Conservation (phyloP, 92 coral and sea anemone genomes). For the Pocillopora meandrina region DNA sequence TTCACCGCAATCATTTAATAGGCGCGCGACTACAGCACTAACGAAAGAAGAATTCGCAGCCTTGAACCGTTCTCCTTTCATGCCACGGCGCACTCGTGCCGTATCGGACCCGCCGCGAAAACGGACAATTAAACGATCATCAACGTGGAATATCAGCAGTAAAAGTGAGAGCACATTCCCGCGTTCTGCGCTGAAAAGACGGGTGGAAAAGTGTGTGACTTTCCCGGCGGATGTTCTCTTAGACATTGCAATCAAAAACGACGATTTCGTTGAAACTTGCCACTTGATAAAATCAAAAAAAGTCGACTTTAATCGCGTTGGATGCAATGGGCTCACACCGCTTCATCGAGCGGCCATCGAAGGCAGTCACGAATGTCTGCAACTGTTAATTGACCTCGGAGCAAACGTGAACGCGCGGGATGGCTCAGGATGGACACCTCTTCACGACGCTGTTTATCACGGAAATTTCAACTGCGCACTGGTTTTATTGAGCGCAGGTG, state of each 20-base stretch:
- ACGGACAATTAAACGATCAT: slow-evolving; percentile 15
- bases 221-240: slow-evolving; percentile 70
- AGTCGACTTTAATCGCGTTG: slow-evolving; percentile 77
- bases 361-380: slow-evolving; percentile 89
- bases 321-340: slow-evolving; percentile 78
- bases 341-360: slow-evolving; percentile 90
- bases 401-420: slow-evolving; percentile 74
- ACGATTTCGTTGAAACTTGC: slow-evolving; percentile 86
- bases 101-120: slow-evolving; percentile 26
- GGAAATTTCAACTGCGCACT: slow-evolving; percentile 78
- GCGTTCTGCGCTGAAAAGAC: slow-evolving; percentile 8
- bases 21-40: slow-evolving; percentile 65
- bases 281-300: slow-evolving; percentile 78
- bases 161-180: background rate
- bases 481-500: slow-evolving; percentile 83
- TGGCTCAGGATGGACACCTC: slow-evolving; percentile 73
- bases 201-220: slow-evolving; percentile 53
- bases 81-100: slow-evolving; percentile 10
- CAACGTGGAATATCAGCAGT: slow-evolving; percentile 10
- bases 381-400: slow-evolving; percentile 84
- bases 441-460: slow-evolving; percentile 92
- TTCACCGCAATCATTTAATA: slow-evolving; percentile 18
- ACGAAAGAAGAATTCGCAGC: slow-evolving; percentile 58
- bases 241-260: slow-evolving; percentile 66
- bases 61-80: background rate